Base-by-base conservation (phyloP, 2,888 invertebrate genomes). In the Sceliomorpha sp. region DNA sequence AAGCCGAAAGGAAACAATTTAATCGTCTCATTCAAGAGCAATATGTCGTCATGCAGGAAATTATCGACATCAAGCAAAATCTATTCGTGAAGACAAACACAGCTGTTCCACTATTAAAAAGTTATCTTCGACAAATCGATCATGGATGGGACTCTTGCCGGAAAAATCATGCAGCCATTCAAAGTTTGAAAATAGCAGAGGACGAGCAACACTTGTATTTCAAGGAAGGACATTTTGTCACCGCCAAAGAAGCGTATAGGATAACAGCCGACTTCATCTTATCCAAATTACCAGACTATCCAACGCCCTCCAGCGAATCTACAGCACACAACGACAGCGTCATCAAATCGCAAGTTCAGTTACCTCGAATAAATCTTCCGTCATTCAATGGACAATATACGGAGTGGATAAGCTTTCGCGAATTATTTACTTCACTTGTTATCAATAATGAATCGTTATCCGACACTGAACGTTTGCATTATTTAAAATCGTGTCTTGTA, bases 361-460 rank as follows among this genome's bases (percentile, higher is more conserved):
- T 45, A 14, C 20, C 20, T 1, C 31, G 12, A 1, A 17, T 32
- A 5, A 3, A 1, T 8, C 10, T 45, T 32, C 27, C 48, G n/a
- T 27, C 36, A 1, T 36, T 47, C 24, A 24, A 34, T 13, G 47
- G 47, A 31, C 44, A 9, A 8, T 27, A 27, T 24, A 40, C 53
- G 0, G 32, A 40, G 1, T 53, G 53, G 53, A 32, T 48, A 3
- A 26, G 36, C 14, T 48, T 48, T 8, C 48, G 27, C 2, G 36
- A 34, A 14, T n/a, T 48, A n/a, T 48, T 48, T 13, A 24, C 48
- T 1, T 36, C 48, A 0, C 26, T 48, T 8, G 14, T 48, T 2
- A 36, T 36, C 7, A n/a, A 48, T 0, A 36, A 48, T 5, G 10
- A 36, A 7, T 26, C 34, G 1, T 24, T 48, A 6, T 9, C 26